Evolutionary conservation across 2,113 vertebrate species (phyloP).

Genomic region (Catharus minimus): DNA sequence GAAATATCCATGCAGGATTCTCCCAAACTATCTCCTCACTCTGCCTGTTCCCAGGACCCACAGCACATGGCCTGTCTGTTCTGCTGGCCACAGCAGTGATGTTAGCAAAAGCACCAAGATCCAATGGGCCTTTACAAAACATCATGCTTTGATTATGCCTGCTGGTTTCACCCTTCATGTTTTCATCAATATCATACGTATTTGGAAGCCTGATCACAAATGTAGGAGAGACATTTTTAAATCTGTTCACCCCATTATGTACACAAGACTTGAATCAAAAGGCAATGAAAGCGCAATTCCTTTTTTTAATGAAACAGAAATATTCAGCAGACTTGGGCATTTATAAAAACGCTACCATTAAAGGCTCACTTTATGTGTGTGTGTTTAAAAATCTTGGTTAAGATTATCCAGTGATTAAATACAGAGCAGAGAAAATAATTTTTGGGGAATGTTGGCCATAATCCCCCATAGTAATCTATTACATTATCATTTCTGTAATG

Average conservation of each 20-base stretch:
- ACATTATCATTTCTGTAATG: not conserved
- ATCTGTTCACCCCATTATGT: not conserved
- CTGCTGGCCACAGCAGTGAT: not conserved
- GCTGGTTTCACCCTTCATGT: not conserved
- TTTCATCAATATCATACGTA: not conserved
- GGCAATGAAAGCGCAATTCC: not conserved
- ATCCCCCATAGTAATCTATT: not conserved
- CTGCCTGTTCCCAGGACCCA: not conserved
- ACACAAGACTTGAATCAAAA: not conserved
- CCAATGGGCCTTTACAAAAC: accelerated
- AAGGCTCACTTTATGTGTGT: not conserved
- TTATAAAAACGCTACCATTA: not conserved
- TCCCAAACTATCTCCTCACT: not conserved
- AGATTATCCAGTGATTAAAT: not conserved
- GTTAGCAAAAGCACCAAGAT: not conserved
- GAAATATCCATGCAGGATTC: not conserved
- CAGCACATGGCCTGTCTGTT: not conserved
- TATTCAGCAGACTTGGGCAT: not conserved
- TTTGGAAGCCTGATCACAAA: not conserved
- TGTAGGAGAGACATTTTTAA: not conserved
- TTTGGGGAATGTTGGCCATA: not conserved
- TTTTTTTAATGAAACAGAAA: not conserved
- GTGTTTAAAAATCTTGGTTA: not conserved
- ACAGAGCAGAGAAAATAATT: not conserved
- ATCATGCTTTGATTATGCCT: not conserved